Evolutionary conservation across 2,113 vertebrate species (phyloP).

Genomic region (Clarias batrachus): DNA sequence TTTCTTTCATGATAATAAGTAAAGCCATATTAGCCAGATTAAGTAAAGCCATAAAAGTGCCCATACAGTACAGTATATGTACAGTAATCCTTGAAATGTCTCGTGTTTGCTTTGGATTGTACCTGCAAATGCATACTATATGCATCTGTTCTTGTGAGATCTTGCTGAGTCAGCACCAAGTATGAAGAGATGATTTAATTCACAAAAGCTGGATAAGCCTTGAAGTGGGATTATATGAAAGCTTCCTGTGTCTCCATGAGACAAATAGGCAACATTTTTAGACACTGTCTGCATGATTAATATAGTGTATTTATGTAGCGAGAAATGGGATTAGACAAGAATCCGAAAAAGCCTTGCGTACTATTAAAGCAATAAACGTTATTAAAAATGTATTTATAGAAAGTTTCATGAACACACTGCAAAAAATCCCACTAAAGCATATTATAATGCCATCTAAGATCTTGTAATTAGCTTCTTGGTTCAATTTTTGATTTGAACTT

Average conservation of each 20-base stretch:
- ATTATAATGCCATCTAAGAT: not conserved
- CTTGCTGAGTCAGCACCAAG: not conserved
- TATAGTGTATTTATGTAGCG: not conserved
- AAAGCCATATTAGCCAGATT: not conserved
- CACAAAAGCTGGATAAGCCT: conserved; percentile 18
- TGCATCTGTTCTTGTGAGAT: not conserved
- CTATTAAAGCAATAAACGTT: not conserved
- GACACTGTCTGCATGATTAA: not conserved
- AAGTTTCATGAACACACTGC: not conserved
- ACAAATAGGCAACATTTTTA: not conserved
- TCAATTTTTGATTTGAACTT: not conserved
- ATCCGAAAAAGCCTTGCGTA: not conserved
- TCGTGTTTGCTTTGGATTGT: not conserved
- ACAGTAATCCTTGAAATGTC: not conserved
- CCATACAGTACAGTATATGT: not conserved
- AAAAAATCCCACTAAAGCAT: not conserved
- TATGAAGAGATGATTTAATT: not conserved
- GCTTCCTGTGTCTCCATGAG: not conserved
- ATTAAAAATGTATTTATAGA: not conserved
- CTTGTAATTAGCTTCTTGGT: not conserved
- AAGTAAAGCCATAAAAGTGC: not conserved
- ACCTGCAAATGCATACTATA: too few relatives aligned
- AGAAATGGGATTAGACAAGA: not conserved
- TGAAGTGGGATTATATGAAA: not conserved
- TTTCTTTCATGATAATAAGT: not conserved